Base-by-base conservation (phyloP, 64 coral and sea anemone genomes). In the Acropora yongei region DNA sequence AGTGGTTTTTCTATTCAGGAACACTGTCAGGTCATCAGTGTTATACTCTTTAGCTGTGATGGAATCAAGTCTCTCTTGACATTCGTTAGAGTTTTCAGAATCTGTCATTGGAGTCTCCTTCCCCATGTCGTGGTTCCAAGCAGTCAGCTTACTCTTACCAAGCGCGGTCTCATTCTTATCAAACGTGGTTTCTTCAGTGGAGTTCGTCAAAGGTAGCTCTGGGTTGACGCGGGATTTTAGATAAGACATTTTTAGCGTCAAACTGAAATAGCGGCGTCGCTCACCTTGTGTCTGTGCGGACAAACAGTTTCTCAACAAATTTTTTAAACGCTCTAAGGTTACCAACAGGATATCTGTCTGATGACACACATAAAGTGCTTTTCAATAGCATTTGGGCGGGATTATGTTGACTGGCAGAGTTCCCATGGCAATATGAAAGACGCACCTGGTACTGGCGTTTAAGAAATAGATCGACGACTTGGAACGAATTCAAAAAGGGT, bases 41-140 rank as follows among this genome's bases (percentile, higher is more conserved):
- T 11, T 48, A 5, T 4, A 18, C 6, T 10, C 3, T n/a, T 84
- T 13, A 1, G 57, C 80, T 3, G 66, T 17, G 6, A 84, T 44
- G 3, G 13, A 57, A 61, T 84, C 81, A 78, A 16, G 8, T 3
- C 73, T 3, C 73, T 75, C 73, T 82, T 82, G 80, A 66, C 40
- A 84, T 19, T 84, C 81, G 1, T 20, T 84, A 47, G 81, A 41
- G 16, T 8, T 14, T 9, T 3, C 14, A 69, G 45, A 3, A 84
- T 84, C 61, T 16, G 4, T 44, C 14, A 44, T 43, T 5, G 43
- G 5, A 10, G 80, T 45, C 13, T 69, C 60, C 17, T 47, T 84
- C 10, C 55, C 53, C 6, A 68, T 57, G 63, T 84, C 18, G 13
- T 17, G 6, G 69, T 69, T 84, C 5, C 10, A 30, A 30, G 30